A percentile compares a stretch with the other conserved stretches of the same genome.
Evolutionary conservation across 2,888 invertebrate species (phyloP).

Genomic region (Rhagonycha fulva): DNA sequence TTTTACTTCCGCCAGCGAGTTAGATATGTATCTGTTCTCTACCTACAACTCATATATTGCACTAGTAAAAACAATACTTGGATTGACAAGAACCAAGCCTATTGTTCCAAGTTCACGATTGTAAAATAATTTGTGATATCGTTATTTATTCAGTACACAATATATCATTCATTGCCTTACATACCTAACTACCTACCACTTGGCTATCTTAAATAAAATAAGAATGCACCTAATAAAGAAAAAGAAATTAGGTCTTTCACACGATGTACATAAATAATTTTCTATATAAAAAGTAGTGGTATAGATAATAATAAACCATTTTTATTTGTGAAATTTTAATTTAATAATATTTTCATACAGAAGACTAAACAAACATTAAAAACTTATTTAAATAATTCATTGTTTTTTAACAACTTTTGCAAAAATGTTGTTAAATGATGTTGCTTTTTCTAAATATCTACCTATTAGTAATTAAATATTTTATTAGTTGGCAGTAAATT

Average conservation of each 20-base stretch:
- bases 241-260: background rate
- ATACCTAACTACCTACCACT: background rate
- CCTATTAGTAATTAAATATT: background rate
- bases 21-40: background rate
- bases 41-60: background rate
- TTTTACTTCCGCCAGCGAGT: constrained; percentile 13
- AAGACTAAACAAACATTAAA: background rate
- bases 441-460: background rate
- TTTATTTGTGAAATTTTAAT: background rate
- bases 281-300: background rate
- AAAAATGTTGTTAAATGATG: background rate
- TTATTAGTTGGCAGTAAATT: background rate
- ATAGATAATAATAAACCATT: background rate
- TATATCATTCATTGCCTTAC: constrained; percentile 9
- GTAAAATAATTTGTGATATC: constrained; percentile 18
- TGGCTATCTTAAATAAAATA: background rate
- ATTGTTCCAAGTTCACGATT: constrained; percentile 17
- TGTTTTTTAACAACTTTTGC: background rate
- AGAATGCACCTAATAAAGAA: background rate
- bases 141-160: constrained; percentile 23
- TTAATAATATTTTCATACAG: background rate
- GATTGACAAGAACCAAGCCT: constrained; percentile 20
- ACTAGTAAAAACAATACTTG: background rate
- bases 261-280: background rate
- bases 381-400: background rate